Base-by-base conservation (phyloP, 2,888 invertebrate species). In the Pristionchus maxplancki region DNA sequence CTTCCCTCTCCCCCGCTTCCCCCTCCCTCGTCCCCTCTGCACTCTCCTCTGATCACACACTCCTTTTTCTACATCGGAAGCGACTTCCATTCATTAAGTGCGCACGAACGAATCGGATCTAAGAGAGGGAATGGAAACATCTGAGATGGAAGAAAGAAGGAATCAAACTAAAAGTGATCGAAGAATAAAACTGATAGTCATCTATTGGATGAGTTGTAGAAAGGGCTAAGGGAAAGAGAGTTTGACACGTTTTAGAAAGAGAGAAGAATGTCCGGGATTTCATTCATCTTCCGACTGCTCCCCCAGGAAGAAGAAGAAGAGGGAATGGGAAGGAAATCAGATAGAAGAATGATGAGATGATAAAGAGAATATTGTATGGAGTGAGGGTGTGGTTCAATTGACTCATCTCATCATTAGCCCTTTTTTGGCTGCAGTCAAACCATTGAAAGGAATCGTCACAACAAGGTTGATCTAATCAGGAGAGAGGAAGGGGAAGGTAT, bases 51-150 rank as follows among this genome's bases (percentile, higher is more conserved):
- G 50, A 82, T 83, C 53, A 37, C 37, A 1, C 78, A 78, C 78
- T 78, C 78, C 78, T 78, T 78, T 78, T 78, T 78, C 78, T 17
- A 48, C 78, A 78, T 78, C 40, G 78, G 78, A 78, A 78, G 78
- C 78, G n/a, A n/a, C 44, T 48, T 78, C 78, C 78, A 78, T 78
- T 78, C 78, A 78, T 78, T 48, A 78, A 78, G 78, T 78, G 78
- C 78, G 78, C 78, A 78, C 48, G 78, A 48, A 78, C 78, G 78
- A 78, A 44, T 78, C 44, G 11, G 44, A 78, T 78, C 48, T 78
- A 13, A 78, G 48, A 78, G 44, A 20, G 71, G 71, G 24, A 78
- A 40, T 37, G 15, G 78, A 78, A 78, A 44, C 37, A 71, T 31
- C 34, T 71, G 37, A 37, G 34, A 34, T 6, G 44, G 37, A 74